These are phyloP conservation scores for Junonia oenone DNA, from an alignment of 2,888 invertebrate species.

Conservation along the genomic window DNA sequence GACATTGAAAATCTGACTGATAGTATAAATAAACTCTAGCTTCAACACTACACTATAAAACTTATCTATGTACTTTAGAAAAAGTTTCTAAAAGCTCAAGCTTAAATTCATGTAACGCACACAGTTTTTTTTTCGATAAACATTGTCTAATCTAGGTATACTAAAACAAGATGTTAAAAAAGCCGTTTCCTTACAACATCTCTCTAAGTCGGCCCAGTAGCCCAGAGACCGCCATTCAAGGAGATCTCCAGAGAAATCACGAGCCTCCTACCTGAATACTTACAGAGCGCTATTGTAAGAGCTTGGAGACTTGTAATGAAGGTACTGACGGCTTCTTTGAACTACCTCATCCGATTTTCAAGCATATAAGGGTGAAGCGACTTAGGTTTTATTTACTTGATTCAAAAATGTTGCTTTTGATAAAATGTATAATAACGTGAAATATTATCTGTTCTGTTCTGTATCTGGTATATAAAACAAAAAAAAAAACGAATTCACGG, in stretches of 20 bases:
- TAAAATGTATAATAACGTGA: too few species aligned
- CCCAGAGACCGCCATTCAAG: slow-evolving; percentile 53
- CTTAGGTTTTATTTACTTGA: neutral
- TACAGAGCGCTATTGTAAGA: slow-evolving; percentile 37
- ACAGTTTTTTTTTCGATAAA: neutral
- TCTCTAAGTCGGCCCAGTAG: slow-evolving; percentile 39
- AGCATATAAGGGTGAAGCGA: slow-evolving; percentile 14
- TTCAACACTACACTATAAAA: too few species aligned
- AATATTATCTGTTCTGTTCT: too few species aligned
- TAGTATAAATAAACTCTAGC: too few species aligned
- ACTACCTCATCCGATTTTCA: slow-evolving; percentile 30
- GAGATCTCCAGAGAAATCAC: slow-evolving; percentile 64
- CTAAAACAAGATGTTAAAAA: neutral
- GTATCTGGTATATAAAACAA: too few species aligned
- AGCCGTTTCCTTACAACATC: slow-evolving; percentile 35
- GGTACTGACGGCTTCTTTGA: slow-evolving; percentile 30
- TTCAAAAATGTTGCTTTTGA: too few species aligned
- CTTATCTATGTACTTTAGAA: too few species aligned
- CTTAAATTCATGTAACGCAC: neutral
- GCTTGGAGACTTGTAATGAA: slow-evolving; percentile 33
- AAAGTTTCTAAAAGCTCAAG: too few species aligned
- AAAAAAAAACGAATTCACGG: too few species aligned
- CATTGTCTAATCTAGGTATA: neutral
- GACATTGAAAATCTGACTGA: too few species aligned
- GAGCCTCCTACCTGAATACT: slow-evolving; percentile 45